These are phyloP conservation scores for Hypomecis punctinalis DNA, from an alignment of 2,888 invertebrate species.

Conservation along the genomic window DNA sequence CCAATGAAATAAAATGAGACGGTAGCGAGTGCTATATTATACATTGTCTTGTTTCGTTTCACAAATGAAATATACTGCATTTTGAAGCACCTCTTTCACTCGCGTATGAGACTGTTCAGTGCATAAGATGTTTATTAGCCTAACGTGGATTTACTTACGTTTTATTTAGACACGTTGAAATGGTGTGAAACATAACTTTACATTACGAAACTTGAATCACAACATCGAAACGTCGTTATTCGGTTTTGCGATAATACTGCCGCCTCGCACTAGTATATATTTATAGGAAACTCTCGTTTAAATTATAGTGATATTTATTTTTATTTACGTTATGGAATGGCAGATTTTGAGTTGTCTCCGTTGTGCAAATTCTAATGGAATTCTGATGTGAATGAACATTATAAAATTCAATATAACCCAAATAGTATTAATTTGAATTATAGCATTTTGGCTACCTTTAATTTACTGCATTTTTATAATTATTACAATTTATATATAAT, in stretches of 20 bases:
- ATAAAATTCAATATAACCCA: constrained; percentile 47
- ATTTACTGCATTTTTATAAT: constrained; percentile 49
- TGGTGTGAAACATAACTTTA: no score
- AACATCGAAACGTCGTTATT: constrained; percentile 44
- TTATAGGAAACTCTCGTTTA: constrained; percentile 50
- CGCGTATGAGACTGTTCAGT: no score
- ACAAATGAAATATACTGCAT: no score
- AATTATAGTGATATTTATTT: constrained; percentile 69
- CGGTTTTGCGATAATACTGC: constrained; percentile 48
- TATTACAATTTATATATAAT: constrained; percentile 41
- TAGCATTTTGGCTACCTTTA: constrained; percentile 48
- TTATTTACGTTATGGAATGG: constrained; percentile 56
- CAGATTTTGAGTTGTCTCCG: constrained; percentile 51
- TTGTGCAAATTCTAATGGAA: constrained; percentile 47
- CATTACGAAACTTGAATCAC: background rate
- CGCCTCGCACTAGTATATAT: constrained; percentile 43
- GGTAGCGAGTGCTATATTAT: no score
- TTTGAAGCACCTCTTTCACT: no score
- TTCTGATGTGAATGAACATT: constrained; percentile 46
- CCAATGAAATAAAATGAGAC: no score
- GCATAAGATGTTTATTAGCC: no score
- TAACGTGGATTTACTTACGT: no score
- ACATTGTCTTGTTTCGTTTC: no score
- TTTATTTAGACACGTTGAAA: no score
- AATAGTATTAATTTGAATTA: constrained; percentile 51